phyloP scores from a whole-genome alignment of 2,797 vertebrate species.

The Columba guinea region DNA sequence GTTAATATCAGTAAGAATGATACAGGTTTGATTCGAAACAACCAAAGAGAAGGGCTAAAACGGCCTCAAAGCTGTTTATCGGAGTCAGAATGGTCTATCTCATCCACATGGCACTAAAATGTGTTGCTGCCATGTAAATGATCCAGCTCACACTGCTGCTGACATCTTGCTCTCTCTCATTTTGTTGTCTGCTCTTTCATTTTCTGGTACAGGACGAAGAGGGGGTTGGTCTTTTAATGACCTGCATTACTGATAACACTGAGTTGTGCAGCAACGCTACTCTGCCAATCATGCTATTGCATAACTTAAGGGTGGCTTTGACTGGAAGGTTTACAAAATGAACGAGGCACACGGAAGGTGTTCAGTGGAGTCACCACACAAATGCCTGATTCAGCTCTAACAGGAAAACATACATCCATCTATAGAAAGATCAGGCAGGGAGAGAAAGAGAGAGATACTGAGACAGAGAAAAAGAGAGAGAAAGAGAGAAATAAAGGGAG shows the following conservation, averaged over 20 bases:
- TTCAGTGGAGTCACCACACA: neutral
- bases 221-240: neutral
- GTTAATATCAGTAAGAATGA: constrained; percentile 1
- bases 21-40: neutral
- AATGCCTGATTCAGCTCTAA: neutral
- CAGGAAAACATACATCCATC: neutral
- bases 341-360: constrained; percentile 10
- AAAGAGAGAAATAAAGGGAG: neutral
- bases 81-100: neutral
- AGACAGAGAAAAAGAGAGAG: neutral
- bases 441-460: neutral
- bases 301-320: neutral
- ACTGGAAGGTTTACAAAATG: constrained; percentile 26
- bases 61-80: neutral
- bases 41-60: constrained; percentile 6
- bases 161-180: constrained; percentile 16
- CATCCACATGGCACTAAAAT: neutral
- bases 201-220: neutral
- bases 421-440: neutral
- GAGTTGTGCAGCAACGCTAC: neutral
- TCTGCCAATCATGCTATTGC: neutral
- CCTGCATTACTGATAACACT: neutral
- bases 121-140: neutral
- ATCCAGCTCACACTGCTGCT: neutral
- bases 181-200: constrained; percentile 20